A percentile compares a stretch with the other conserved stretches of the same genome.
These are phyloP conservation scores for Babyrousa celebensis DNA, from an alignment of 2,797 vertebrate genomes.

Conservation along the genomic window DNA sequence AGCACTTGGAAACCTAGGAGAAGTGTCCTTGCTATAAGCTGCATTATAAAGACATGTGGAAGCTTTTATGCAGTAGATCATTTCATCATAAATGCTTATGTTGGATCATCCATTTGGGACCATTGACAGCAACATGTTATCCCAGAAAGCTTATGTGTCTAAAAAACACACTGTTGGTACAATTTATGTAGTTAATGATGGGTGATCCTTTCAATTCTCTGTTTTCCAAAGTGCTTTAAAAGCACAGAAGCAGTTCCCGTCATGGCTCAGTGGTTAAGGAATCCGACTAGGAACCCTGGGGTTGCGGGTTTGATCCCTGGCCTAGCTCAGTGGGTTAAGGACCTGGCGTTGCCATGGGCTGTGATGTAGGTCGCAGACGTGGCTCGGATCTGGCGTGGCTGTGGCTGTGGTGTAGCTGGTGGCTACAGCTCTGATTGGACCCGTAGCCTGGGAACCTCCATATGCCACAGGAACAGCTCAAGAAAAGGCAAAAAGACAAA, in stretches of 20 bases:
- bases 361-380: no score
- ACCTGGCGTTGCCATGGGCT: no score
- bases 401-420: no score
- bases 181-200: background rate
- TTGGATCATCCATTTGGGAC: background rate
- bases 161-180: background rate
- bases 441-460: no score
- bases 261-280: no score
- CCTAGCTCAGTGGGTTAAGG: no score
- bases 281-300: no score
- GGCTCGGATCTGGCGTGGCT: no score
- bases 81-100: background rate
- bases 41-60: background rate
- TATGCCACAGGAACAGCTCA: no score
- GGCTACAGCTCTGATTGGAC: no score
- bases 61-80: background rate
- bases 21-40: background rate
- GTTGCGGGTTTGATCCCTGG: no score
- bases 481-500: no score
- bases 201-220: background rate
- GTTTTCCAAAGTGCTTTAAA: slow-evolving; percentile 42
- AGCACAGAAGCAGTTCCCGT: background rate
- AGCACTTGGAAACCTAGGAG: background rate
- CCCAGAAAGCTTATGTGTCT: background rate
- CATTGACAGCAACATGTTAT: background rate